phyloP scores from a whole-genome alignment of 2,888 invertebrate species.

The Phalera bucephala region DNA sequence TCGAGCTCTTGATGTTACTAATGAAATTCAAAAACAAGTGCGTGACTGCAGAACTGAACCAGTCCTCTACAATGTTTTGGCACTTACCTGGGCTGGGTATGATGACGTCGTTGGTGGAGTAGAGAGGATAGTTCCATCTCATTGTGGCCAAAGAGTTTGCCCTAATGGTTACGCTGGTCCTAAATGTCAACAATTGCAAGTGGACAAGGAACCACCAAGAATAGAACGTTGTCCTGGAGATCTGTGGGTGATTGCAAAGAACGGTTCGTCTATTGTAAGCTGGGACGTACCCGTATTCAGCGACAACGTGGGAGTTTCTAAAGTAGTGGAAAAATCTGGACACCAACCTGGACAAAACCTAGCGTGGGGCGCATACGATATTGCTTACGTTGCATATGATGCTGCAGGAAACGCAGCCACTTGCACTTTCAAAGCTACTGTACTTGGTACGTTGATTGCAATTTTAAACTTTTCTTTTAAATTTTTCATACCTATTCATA shows the following conservation, averaged over 20 bases:
- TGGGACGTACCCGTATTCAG: conserved; percentile 97
- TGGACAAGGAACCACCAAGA: conserved; percentile 93
- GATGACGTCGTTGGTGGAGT: conserved; percentile 94
- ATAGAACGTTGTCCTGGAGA: conserved; percentile 96
- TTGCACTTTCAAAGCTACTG: conserved; percentile 95
- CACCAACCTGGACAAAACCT: conserved; percentile 94
- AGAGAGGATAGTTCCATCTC: conserved; percentile 94
- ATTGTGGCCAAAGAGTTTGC: conserved; percentile 95
- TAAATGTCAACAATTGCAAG: conserved; percentile 92
- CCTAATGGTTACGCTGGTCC: conserved; percentile 93
- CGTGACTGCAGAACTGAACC: conserved; percentile 96
- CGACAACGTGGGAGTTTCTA: conserved; percentile 92
- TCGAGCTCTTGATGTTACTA: conserved; percentile 94
- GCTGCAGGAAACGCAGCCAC: conserved; percentile 95
- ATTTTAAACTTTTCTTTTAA: no score
- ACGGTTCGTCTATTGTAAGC: conserved; percentile 93
- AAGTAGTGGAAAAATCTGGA: conserved; percentile 92
- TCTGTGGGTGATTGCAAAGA: conserved; percentile 96
- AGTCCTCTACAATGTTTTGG: conserved; percentile 92
- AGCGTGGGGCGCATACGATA: conserved; percentile 95
- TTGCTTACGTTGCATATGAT: conserved; percentile 97
- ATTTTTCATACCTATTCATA: no score
- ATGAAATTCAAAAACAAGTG: conserved; percentile 96
- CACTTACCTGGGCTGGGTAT: conserved; percentile 97
- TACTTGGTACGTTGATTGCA: conserved; percentile 87